Conservation (phyloP, 2,113 vertebrate species). For the Engystomops pustulosus region DNA sequence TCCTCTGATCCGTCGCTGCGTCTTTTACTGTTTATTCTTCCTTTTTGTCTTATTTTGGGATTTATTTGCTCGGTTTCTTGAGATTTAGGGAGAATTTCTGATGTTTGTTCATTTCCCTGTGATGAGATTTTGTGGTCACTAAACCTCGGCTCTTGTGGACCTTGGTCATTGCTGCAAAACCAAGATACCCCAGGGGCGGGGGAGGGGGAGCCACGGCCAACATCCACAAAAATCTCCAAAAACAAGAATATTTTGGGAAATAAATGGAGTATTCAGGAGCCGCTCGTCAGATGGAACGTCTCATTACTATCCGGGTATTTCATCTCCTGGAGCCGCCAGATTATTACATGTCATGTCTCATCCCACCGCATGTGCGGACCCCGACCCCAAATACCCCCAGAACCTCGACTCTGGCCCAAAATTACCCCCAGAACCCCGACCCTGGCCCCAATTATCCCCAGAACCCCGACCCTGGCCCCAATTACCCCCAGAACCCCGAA, state of each 20-base stretch:
- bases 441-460: too few species aligned
- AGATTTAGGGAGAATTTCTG: neutral
- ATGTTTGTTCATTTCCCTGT: neutral
- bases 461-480: too few species aligned
- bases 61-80: too few species aligned
- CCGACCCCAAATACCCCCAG: too few species aligned
- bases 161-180: neutral
- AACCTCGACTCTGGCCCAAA: too few species aligned
- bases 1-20: too few species aligned
- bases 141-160: constrained; percentile 38
- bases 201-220: neutral
- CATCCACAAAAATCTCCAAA: constrained; percentile 2
- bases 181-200: neutral
- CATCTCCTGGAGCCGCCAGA: neutral
- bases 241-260: constrained; percentile 48
- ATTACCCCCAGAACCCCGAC: too few species aligned
- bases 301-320: neutral
- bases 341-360: neutral
- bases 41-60: too few species aligned
- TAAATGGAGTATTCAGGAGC: constrained; percentile 38
- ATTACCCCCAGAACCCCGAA: too few species aligned
- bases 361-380: too few species aligned
- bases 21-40: too few species aligned
- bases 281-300: neutral
- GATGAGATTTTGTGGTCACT: constrained; percentile 35